Percentiles rank a stretch among this genome's conserved stretches.
Conservation (phyloP, 2,113 vertebrate species). For the Hypocryptadius cinnamomeus region DNA sequence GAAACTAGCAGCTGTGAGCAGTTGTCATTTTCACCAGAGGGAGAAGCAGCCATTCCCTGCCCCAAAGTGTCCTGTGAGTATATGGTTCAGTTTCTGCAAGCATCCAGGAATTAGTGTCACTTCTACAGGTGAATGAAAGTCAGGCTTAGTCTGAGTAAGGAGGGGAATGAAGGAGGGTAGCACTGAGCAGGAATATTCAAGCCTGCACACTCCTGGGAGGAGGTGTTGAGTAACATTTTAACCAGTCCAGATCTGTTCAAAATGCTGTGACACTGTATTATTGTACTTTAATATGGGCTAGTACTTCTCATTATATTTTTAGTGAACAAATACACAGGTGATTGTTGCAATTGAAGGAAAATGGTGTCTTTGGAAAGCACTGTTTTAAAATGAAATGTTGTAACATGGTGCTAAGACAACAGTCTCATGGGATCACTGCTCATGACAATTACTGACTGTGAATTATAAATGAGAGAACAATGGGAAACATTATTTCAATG, state of each 20-base stretch:
- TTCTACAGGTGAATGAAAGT: background rate
- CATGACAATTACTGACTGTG: background rate
- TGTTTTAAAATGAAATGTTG: background rate
- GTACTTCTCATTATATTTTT: background rate
- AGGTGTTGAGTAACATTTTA: background rate
- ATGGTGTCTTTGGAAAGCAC: background rate
- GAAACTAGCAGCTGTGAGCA: background rate
- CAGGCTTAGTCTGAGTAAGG: background rate
- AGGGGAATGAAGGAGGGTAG: background rate
- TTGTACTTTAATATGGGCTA: fast-evolving
- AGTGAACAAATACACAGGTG: background rate
- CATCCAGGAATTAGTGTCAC: background rate
- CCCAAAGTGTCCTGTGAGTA: background rate
- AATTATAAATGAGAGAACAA: background rate
- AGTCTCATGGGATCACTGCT: background rate
- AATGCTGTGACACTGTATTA: background rate
- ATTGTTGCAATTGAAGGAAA: background rate
- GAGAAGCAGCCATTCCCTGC: background rate
- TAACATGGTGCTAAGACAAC: background rate
- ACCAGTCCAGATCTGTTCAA: background rate
- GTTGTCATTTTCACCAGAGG: background rate
- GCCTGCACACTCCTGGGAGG: background rate
- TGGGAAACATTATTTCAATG: background rate
- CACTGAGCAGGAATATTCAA: background rate
- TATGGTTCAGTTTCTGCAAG: background rate